Evolutionary conservation across 2,888 invertebrate genomes (phyloP), one percentile per base, ranked within the genome.

Genomic region (Caenorhabditis sulstoni): DNA sequence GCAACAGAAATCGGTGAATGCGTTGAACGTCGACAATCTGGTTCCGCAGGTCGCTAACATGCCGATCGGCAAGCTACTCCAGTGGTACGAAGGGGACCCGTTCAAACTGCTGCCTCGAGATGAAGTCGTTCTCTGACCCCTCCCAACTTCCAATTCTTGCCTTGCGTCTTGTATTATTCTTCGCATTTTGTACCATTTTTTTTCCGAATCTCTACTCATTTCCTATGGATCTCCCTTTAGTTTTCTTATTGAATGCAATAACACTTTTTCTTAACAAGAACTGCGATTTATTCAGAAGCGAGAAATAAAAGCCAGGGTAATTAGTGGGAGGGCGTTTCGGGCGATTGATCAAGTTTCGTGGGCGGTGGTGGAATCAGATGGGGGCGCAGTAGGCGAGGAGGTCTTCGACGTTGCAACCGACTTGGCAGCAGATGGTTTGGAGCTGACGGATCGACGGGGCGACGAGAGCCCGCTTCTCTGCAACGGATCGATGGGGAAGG

Each of bases 381-480:
- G 87, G 87, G 29, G 84, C 85, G 80, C 88, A 88, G 73, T 84
- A 88, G 45, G 81, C 77, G 49, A 88, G 81, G 12, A 88, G 77
- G 52, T 88, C 88, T 12, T 84, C 83, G 20, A 87, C 80, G 29
- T 85, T 85, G 79, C 88, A 88, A 39, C 88, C 88, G 22, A 82
- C 79, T 9, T 80, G 71, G 70, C 87, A 87, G 73, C 87, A 87
- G 45, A 87, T 87, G 14, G 68, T 74, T 55, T 87, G 84, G 4
- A 87, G 82, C 68, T 87, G 86, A 16, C 81, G 81, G 49, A 87
- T 81, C 12, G 86, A 86, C 35, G 87, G 85, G 12, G 84, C 81
- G 41, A 85, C 74, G 18, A 82, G 58, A 14, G 81, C 80, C n/a
- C 83, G 82, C 37, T 78, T 80, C 11, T 66, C 83, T 82, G 76